Evolutionary conservation across 1,140 invertebrate species (phyloP).

Genomic region (Mizuhopecten yessoensis): DNA sequence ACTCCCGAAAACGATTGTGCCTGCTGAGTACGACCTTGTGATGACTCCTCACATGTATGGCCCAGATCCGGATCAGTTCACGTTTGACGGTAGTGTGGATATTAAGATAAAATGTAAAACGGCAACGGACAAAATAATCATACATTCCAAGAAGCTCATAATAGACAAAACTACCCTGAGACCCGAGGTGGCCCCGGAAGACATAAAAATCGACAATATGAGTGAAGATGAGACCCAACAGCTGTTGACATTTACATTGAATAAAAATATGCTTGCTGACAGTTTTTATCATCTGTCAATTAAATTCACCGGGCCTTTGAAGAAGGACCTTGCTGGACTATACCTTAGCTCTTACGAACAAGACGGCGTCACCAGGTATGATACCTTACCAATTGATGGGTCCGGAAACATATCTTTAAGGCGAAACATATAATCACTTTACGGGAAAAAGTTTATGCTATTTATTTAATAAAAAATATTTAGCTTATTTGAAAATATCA

Average conservation of each 20-base stretch:
- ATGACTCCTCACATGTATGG: conserved; percentile 76
- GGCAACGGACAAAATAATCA: conserved; percentile 87
- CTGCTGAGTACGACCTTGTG: conserved; percentile 76
- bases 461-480: too few relatives aligned
- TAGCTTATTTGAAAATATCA: too few relatives aligned
- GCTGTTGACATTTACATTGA: conserved; percentile 86
- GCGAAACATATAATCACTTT: too few relatives aligned
- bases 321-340: conserved; percentile 86
- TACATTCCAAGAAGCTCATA: conserved; percentile 85
- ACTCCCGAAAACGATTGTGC: conserved; percentile 73
- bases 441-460: too few relatives aligned
- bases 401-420: too few relatives aligned
- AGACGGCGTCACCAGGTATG: conserved; percentile 67
- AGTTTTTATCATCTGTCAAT: conserved; percentile 87
- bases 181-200: background rate
- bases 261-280: conserved; percentile 83
- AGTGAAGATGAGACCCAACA: conserved; percentile 86
- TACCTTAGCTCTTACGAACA: conserved; percentile 73
- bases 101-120: conserved; percentile 87
- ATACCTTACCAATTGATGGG: background rate
- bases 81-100: conserved; percentile 88
- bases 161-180: conserved; percentile 47
- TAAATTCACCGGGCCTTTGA: conserved; percentile 87
- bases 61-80: conserved; percentile 74
- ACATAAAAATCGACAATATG: background rate